Evolutionary conservation across 2,888 invertebrate species (phyloP), one percentile per base, ranked within the genome.

Genomic region (Anodontia alba): DNA sequence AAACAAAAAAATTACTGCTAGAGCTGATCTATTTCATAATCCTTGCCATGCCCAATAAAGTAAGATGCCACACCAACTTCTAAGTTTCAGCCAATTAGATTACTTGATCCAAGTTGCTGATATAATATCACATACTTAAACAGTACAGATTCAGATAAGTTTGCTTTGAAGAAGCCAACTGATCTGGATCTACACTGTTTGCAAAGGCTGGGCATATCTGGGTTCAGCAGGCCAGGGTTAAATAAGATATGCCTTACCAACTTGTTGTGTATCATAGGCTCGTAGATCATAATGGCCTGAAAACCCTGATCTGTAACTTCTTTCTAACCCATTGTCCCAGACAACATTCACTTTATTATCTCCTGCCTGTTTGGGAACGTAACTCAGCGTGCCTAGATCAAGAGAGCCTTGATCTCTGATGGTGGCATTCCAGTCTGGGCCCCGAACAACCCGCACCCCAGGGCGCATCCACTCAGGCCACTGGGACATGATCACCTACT

Each of bases 401-500:
- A 75, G 72, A 23, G 31, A 26, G 8, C 51, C 71, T 3, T 66
- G 73, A 36, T 86, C 80, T 51, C 73, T 31, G 7, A 80, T 67
- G 15, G 81, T 79, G 17, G 73, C 72, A 15, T 70, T 67, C 79
- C 81, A 85, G 73, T 87, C 85, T n/a, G 87, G 85, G 17, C 83
- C 84, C 17, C 85, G 72, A n/a, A 85, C 78, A 15, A 85, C 87
- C 42, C 87, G 75, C 8, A 85, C 72, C 12, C 87, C 87, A 38
- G 81, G 81, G 42, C 79, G 82, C 86, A 86, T 86, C 86, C 86
- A 86, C 73, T 81, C 81, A 46, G 86, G 86, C 86, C 86, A 86
- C 68, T 81, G 86, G 42, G 57, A 17, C 51, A 46, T 23, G 26
- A 5, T 26, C 7, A 29, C n/a, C 12, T 1, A 46, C 23, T 70